A percentile compares a stretch with the other conserved stretches of the same genome.
These are phyloP conservation scores for Mesoclemmys tuberculata DNA, from an alignment of 2,113 vertebrate genomes.

Conservation along the genomic window DNA sequence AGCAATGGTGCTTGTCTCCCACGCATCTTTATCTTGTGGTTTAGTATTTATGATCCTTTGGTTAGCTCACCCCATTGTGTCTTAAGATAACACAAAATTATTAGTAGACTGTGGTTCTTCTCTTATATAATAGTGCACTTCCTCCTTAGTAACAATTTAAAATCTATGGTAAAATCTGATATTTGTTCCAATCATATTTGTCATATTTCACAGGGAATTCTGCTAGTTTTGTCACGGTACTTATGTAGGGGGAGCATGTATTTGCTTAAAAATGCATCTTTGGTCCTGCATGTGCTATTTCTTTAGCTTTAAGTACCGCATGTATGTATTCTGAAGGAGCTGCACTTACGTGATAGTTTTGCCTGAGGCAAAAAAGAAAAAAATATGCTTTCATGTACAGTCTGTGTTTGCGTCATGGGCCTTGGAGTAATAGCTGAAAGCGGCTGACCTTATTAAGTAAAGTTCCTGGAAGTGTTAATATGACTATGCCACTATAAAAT, in stretches of 20 bases:
- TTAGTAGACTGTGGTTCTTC: neutral
- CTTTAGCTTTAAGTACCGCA: slow-evolving; percentile 53
- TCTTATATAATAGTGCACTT: neutral
- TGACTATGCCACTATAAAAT: slow-evolving; percentile 23
- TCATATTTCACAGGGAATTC: accelerated
- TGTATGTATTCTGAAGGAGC: slow-evolving; percentile 14
- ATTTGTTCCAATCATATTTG: neutral
- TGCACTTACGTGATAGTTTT: slow-evolving; percentile 31
- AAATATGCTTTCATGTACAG: slow-evolving; percentile 37
- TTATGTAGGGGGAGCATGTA: neutral
- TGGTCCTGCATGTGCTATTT: slow-evolving; percentile 12
- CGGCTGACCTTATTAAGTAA: slow-evolving; percentile 53
- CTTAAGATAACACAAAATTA: neutral
- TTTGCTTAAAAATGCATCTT: neutral
- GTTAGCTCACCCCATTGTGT: neutral
- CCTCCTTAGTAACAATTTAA: neutral
- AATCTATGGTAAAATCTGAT: neutral
- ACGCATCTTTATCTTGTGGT: neutral
- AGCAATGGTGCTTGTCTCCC: neutral
- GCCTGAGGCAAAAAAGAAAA: slow-evolving; percentile 28
- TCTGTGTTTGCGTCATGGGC: slow-evolving; percentile 1
- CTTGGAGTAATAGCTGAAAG: slow-evolving; percentile 9
- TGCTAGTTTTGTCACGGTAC: neutral
- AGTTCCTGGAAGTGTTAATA: slow-evolving; percentile 53
- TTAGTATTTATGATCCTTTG: neutral